phyloP scores from a whole-genome alignment of 2,888 invertebrate genomes.

The Lydus trimaculatus region DNA sequence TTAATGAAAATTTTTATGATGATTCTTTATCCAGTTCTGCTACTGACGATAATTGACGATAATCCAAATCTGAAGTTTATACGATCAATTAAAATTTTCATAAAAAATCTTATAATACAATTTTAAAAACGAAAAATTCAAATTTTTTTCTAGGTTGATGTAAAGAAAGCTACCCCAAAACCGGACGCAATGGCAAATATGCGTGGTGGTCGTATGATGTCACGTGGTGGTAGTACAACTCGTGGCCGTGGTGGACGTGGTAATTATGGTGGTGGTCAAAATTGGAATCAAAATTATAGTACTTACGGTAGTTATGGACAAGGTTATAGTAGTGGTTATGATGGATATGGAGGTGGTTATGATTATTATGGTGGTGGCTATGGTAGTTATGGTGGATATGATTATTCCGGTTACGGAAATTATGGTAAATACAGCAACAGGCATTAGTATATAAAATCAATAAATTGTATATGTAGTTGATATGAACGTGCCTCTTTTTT shows the following conservation, averaged over 20 bases:
- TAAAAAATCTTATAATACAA: neutral
- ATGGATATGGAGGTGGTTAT: conserved; percentile 74
- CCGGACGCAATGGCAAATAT: conserved; percentile 72
- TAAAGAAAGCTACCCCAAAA: conserved; percentile 94
- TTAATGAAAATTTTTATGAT: conserved; percentile 8
- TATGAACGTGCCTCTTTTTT: conserved; percentile 1
- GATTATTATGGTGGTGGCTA: conserved; percentile 77
- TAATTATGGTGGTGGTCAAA: conserved; percentile 71
- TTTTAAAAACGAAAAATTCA: neutral
- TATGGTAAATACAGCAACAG: conserved; percentile 74
- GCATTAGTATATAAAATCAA: conserved; percentile 38
- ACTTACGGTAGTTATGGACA: conserved; percentile 49
- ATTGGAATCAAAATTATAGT: conserved; percentile 67
- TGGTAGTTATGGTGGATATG: conserved; percentile 81
- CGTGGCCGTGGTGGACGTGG: conserved; percentile 73
- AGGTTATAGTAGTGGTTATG: conserved; percentile 74
- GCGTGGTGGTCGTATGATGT: conserved; percentile 61
- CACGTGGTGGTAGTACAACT: conserved; percentile 70
- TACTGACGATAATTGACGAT: conserved; percentile 39
- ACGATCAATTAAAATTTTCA: neutral
- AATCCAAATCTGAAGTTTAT: conserved; percentile 14
- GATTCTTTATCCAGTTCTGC: conserved; percentile 40
- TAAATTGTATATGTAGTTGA: conserved; percentile 3
- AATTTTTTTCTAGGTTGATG: conserved; percentile 74
- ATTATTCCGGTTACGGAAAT: conserved; percentile 82